These are phyloP conservation scores for Sycophaga agraensis DNA, from an alignment of 1,140 invertebrate species.

Conservation along the genomic window DNA sequence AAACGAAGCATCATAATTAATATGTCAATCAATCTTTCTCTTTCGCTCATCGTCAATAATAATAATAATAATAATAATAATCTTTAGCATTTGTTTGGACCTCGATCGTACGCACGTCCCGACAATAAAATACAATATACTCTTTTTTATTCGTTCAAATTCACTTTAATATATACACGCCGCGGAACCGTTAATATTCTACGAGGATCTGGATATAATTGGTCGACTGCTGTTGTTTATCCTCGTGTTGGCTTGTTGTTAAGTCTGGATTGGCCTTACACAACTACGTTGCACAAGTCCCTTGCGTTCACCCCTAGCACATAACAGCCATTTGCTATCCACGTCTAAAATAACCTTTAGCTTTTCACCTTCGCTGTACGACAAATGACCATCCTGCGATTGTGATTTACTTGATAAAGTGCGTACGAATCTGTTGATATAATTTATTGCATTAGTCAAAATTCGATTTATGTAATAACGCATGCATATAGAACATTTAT, in stretches of 20 bases:
- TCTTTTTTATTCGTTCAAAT: neutral
- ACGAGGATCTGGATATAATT: no score
- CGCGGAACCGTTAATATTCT: neutral
- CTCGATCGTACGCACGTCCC: conserved; percentile 8
- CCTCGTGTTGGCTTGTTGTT: conserved; percentile 29
- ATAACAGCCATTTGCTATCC: conserved; percentile 75
- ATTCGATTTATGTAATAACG: conserved; percentile 1
- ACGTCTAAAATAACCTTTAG: conserved; percentile 75
- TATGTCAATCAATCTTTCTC: conserved; percentile 10
- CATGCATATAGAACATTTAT: no score
- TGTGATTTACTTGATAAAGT: conserved; percentile 73
- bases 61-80: conserved; percentile 14
- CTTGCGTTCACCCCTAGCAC: conserved; percentile 74
- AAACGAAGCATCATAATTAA: conserved; percentile 29
- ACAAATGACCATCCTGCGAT: conserved; percentile 75
- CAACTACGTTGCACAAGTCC: conserved; percentile 75
- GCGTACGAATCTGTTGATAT: conserved; percentile 66
- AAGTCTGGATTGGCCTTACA: conserved; percentile 62
- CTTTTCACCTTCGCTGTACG: conserved; percentile 75
- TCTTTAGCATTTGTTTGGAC: conserved; percentile 20
- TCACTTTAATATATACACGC: conserved; percentile 19
- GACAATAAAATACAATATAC: conserved; percentile 17
- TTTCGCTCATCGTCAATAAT: neutral
- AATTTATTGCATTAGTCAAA: conserved; percentile 34
- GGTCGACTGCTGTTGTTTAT: neutral